Evolutionary conservation across 2,797 vertebrate species (phyloP).

Genomic region (Hapalemur alaotrensis): DNA sequence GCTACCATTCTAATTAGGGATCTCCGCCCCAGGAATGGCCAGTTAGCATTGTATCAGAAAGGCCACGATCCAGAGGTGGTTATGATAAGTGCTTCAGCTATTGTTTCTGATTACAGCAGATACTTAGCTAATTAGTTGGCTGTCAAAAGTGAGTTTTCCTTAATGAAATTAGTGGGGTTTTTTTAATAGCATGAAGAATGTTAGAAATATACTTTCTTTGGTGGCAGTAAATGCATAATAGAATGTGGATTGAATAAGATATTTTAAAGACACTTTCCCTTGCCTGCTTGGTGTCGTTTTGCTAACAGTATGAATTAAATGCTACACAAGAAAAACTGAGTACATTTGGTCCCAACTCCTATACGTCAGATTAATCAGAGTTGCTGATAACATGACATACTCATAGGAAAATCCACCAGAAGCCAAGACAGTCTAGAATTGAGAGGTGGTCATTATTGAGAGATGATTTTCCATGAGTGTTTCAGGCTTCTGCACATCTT

Average conservation of each 20-base stretch:
- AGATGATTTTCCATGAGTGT: background rate
- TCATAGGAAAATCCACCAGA: background rate
- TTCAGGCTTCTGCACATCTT: background rate
- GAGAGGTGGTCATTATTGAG: background rate
- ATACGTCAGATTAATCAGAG: background rate
- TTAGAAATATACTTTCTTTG: background rate
- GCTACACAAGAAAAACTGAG: background rate
- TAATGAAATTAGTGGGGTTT: background rate
- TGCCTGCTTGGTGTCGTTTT: background rate
- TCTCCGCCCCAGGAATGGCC: background rate
- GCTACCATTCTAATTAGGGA: background rate
- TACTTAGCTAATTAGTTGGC: background rate
- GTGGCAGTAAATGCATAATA: background rate
- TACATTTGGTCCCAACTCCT: background rate
- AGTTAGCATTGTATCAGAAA: background rate
- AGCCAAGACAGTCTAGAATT: background rate
- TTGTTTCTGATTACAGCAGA: background rate
- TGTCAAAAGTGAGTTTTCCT: background rate
- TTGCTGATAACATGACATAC: background rate
- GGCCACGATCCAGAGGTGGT: background rate
- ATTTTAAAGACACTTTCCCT: background rate
- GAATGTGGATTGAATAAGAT: background rate
- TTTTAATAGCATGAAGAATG: background rate
- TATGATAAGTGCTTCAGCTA: background rate
- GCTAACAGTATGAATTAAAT: background rate